These are phyloP conservation scores for Phenganax subtilis DNA, from an alignment of 92 coral and sea anemone species.

Conservation along the genomic window DNA sequence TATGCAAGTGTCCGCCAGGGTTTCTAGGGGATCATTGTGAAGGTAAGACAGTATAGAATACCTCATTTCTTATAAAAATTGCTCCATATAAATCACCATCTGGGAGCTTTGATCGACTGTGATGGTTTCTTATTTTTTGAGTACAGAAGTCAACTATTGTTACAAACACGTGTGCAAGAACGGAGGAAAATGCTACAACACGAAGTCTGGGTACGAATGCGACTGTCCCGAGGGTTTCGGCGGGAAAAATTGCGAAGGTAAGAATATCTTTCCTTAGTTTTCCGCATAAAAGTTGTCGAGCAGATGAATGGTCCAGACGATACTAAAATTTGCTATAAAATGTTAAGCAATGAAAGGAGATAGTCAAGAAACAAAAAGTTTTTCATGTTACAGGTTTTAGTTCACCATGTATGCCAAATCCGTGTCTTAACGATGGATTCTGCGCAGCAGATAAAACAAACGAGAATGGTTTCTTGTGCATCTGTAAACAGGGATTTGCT, in stretches of 20 bases:
- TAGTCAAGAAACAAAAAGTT: neutral
- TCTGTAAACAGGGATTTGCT: conserved; percentile 78
- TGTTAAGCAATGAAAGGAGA: neutral
- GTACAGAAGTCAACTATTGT: conserved; percentile 70
- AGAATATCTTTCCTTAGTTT: neutral
- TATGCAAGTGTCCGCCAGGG: conserved; percentile 86
- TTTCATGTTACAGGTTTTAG: conserved; percentile 54
- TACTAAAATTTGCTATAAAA: neutral
- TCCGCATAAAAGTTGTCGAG: neutral
- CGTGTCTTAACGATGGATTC: conserved; percentile 85
- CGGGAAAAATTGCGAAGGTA: conserved; percentile 87
- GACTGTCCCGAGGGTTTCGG: conserved; percentile 79
- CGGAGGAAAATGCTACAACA: conserved; percentile 87
- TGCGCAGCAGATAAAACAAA: conserved; percentile 70
- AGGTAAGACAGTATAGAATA: conserved; percentile 54
- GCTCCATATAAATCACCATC: too few species aligned
- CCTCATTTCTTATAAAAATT: too few species aligned
- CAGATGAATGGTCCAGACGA: too few species aligned
- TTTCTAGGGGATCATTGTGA: conserved; percentile 94
- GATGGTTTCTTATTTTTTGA: neutral
- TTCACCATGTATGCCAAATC: conserved; percentile 87
- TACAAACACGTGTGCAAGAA: conserved; percentile 75
- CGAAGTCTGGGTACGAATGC: conserved; percentile 79
- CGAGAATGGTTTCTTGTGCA: conserved; percentile 74
- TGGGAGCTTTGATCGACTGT: too few species aligned